Evolutionary conservation across 2,888 invertebrate genomes (phyloP).

Genomic region (Apotomis turbidana): DNA sequence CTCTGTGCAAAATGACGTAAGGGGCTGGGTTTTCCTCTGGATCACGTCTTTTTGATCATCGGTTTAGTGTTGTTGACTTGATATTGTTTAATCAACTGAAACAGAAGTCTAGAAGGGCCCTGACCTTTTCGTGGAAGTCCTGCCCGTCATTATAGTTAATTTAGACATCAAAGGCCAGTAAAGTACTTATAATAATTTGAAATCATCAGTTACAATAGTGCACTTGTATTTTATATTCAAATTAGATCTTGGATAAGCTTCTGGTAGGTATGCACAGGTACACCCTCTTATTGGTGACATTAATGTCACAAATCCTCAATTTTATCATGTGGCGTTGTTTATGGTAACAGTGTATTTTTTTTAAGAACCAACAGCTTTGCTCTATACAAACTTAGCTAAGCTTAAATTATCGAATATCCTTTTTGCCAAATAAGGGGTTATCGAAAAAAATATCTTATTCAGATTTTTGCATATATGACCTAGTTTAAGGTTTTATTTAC

Average conservation of each 20-base stretch:
- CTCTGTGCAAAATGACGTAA: not conserved
- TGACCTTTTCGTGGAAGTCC: constrained; percentile 26
- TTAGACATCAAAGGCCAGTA: constrained; percentile 31
- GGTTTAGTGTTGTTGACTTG: not conserved
- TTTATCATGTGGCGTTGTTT: too few relatives aligned
- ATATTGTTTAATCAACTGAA: constrained; percentile 18
- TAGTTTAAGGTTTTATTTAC: too few relatives aligned
- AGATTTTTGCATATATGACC: too few relatives aligned
- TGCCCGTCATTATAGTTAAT: constrained; percentile 31
- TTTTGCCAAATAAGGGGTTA: too few relatives aligned
- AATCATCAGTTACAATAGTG: constrained; percentile 17
- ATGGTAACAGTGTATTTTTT: too few relatives aligned
- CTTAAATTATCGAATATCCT: too few relatives aligned
- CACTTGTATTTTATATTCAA: constrained; percentile 1
- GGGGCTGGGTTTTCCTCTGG: too few relatives aligned
- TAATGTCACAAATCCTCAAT: too few relatives aligned
- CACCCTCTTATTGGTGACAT: too few relatives aligned
- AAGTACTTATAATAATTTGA: constrained; percentile 27
- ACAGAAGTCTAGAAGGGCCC: constrained; percentile 18
- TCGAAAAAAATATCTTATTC: too few relatives aligned
- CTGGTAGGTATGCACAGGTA: not conserved
- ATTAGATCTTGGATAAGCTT: not conserved
- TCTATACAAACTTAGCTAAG: too few relatives aligned
- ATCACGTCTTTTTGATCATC: not conserved
- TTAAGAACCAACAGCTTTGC: too few relatives aligned